Conservation (phyloP, 2,888 invertebrate genomes). For the Oasisia sp. region DNA sequence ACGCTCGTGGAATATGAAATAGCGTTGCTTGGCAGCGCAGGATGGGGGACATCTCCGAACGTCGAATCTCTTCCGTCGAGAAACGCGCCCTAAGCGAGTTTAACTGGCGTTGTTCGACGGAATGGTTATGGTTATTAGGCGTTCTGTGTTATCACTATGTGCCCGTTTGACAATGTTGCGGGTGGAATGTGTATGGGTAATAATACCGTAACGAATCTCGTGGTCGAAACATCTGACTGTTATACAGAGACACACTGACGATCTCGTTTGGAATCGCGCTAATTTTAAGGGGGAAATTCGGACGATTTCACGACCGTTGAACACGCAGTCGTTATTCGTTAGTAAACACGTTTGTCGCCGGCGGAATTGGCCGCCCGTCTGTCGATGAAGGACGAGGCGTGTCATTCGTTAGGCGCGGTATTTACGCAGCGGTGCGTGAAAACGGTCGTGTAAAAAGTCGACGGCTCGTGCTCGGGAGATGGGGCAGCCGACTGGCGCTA, state of each 20-base stretch:
- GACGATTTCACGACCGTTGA: neutral
- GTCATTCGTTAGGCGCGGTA: neutral
- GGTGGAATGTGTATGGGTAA: neutral
- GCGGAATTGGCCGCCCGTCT: neutral
- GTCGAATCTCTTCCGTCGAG: too few relatives aligned
- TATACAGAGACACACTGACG: neutral
- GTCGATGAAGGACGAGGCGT: neutral
- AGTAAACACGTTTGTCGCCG: neutral
- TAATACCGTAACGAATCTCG: too few relatives aligned
- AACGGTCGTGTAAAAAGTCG: neutral
- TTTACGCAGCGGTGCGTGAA: neutral
- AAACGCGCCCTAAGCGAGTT: too few relatives aligned
- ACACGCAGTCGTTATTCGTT: neutral
- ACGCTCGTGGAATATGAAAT: slow-evolving; percentile 3
- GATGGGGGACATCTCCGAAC: neutral
- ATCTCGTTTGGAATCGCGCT: neutral
- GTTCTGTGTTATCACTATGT: neutral
- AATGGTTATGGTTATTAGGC: neutral
- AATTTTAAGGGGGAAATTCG: neutral
- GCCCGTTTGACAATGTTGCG: neutral
- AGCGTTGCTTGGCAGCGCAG: slow-evolving; percentile 2
- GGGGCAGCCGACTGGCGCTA: neutral
- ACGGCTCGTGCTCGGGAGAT: neutral
- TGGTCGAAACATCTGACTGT: neutral
- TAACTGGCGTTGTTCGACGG: too few relatives aligned